phyloP scores from a whole-genome alignment of 1,140 invertebrate genomes.

The Diorhabda elongata region DNA sequence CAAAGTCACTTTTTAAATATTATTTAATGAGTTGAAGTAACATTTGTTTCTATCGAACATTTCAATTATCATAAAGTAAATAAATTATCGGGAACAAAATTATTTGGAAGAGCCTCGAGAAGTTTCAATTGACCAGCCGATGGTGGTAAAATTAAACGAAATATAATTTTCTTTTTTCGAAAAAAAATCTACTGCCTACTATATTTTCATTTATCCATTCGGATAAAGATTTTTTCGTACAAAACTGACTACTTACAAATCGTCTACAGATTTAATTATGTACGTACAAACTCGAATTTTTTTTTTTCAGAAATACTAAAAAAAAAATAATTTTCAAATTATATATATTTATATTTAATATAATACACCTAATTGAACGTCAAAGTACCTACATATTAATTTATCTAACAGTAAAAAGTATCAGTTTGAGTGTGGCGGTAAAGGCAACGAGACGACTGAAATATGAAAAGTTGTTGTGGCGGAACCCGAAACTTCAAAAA shows the following conservation, averaged over 20 bases:
- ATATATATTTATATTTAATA: conserved; percentile 14
- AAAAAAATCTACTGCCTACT: too few relatives aligned
- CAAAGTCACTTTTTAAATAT: too few relatives aligned
- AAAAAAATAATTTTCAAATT: not conserved
- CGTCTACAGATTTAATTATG: conserved; percentile 2
- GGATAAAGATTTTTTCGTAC: too few relatives aligned
- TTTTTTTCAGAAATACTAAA: not conserved
- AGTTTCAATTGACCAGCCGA: too few relatives aligned
- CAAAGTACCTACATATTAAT: conserved; percentile 47
- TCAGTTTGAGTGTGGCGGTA: conserved; percentile 28
- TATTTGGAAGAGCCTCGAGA: too few relatives aligned
- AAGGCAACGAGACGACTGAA: conserved; percentile 23
- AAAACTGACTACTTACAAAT: not conserved
- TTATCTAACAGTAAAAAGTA: conserved; percentile 45
- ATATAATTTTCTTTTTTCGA: too few relatives aligned
- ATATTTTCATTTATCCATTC: too few relatives aligned
- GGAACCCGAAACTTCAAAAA: conserved; percentile 23
- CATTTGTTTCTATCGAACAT: too few relatives aligned
- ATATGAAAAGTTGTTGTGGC: conserved; percentile 32
- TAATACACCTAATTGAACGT: conserved; percentile 44
- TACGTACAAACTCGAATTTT: not conserved
- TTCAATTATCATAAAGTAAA: too few relatives aligned
- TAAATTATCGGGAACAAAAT: too few relatives aligned
- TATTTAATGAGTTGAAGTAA: too few relatives aligned
- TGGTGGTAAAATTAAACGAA: too few relatives aligned